Percentiles rank a stretch among this genome's conserved stretches.
These are phyloP conservation scores for Gyps fulvus DNA, from an alignment of 2,113 vertebrate species.

Conservation along the genomic window DNA sequence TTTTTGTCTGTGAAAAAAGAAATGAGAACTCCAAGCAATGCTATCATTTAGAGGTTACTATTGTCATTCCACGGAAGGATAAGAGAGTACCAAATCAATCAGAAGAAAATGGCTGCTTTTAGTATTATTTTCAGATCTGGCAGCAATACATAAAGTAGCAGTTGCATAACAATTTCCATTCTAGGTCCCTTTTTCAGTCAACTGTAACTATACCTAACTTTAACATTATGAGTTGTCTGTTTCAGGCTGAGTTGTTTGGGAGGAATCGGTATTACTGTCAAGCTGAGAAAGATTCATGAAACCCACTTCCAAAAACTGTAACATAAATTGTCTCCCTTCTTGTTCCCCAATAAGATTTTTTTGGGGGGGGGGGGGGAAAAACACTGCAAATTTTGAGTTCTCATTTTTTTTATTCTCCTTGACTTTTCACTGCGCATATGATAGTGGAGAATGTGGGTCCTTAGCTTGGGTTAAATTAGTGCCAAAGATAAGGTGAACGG, in stretches of 20 bases:
- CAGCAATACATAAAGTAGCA: neutral
- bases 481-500: neutral
- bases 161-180: constrained; percentile 37
- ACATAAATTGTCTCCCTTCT: neutral
- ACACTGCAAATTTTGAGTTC: neutral
- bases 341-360: neutral
- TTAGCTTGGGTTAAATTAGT: neutral
- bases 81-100: neutral
- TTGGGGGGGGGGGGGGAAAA: neutral
- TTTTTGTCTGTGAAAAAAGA: neutral
- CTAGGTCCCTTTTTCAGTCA: constrained; percentile 11
- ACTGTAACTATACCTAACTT: constrained; percentile 10
- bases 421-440: neutral
- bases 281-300: neutral
- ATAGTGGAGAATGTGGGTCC: neutral
- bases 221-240: constrained; percentile 9
- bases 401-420: neutral
- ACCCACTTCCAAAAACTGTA: neutral
- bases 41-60: neutral
- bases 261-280: neutral
- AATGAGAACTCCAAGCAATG: neutral
- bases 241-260: constrained; percentile 28
- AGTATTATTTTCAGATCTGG: constrained; percentile 12
- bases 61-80: neutral
- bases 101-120: constrained; percentile 18